Evolutionary conservation across 2,888 invertebrate genomes (phyloP).

Genomic region (Dryadula phaetusa): DNA sequence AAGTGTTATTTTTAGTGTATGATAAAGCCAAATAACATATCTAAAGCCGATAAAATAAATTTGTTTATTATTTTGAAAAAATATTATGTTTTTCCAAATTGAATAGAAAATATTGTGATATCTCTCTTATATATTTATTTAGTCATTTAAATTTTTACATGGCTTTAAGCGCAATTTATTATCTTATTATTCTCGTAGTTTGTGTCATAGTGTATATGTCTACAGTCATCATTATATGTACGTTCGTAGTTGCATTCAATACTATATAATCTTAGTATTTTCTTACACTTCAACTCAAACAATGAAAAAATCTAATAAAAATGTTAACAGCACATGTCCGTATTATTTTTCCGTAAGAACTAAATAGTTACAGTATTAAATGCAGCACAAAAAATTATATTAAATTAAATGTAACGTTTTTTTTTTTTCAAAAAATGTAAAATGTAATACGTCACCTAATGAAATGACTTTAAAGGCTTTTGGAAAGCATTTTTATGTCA

Average conservation of each 20-base stretch:
- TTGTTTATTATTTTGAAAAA: background rate
- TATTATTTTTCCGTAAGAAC: background rate
- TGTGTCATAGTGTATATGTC: constrained; percentile 61
- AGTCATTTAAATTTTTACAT: constrained; percentile 28
- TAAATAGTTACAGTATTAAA: constrained; percentile 2
- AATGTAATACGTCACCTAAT: constrained; percentile 32
- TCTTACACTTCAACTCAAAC: constrained; percentile 12
- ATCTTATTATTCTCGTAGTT: constrained; percentile 57
- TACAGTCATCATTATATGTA: constrained; percentile 59
- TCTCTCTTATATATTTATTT: constrained; percentile 8
- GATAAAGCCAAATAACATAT: constrained; percentile 13
- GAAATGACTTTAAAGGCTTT: constrained; percentile 10
- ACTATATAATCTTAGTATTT: constrained; percentile 37
- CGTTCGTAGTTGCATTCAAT: constrained; percentile 61
- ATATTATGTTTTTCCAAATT: background rate
- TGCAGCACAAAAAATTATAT: constrained; percentile 7
- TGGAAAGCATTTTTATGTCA: background rate
- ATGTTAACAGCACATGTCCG: constrained; percentile 1
- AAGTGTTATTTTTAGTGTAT: constrained; percentile 21
- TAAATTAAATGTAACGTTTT: background rate
- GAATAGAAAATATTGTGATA: constrained; percentile 23
- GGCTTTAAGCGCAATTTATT: constrained; percentile 61
- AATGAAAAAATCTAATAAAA: background rate
- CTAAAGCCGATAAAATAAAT: constrained; percentile 9
- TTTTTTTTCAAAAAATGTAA: no score